Base-by-base conservation (phyloP, 2,888 invertebrate genomes). In the Eledone cirrhosa region DNA sequence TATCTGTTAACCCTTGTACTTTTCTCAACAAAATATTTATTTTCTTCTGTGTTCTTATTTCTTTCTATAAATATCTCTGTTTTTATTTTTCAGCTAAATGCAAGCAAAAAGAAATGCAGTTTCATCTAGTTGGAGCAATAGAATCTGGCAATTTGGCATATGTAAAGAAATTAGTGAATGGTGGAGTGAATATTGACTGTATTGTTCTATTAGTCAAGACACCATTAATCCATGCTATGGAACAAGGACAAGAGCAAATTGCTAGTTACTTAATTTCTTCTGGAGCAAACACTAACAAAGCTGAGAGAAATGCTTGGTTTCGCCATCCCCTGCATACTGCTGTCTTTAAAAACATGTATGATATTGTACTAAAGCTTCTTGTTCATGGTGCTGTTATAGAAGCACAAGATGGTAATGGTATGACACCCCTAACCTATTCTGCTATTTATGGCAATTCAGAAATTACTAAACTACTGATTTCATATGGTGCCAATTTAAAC, bases 211-310 rank as follows among this genome's bases (percentile, higher is more conserved):
- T 77, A 29, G 83, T 84, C 2, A 84, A 84, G 78, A 85, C 84
- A 0, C 82, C 86, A 0, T 80, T 86, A 14, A 79, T 83, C 22
- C 79, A 81, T 31, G 84, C 85, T 7, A 75, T 83, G 13, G 82
- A 83, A 65, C 80, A 80, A 13, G 83, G 84, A 19, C 78, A 82
- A 19, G 77, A 69, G 4, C 80, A 81, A 22, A 82, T 85, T 11
- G 86, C 84, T 8, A 48, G 78, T n/a, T 33, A 80, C 11, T 80
- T 89, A 47, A 53, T 88, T 2, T 63, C 81, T 65, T 67, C 80
- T 48, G 83, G 84, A 0, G 84, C 86, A 13, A 83, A 86, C 78
- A 82, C 84, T 8, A 81, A 86, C 78, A 81, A 83, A 48, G 48
- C 77, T 5, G 77, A 79, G 8, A 48, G 65, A 19, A 75, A 77